Percentiles rank a stretch among this genome's conserved stretches.
These are phyloP conservation scores for Eolophus roseicapilla DNA, from an alignment of 2,113 vertebrate genomes.

Conservation along the genomic window DNA sequence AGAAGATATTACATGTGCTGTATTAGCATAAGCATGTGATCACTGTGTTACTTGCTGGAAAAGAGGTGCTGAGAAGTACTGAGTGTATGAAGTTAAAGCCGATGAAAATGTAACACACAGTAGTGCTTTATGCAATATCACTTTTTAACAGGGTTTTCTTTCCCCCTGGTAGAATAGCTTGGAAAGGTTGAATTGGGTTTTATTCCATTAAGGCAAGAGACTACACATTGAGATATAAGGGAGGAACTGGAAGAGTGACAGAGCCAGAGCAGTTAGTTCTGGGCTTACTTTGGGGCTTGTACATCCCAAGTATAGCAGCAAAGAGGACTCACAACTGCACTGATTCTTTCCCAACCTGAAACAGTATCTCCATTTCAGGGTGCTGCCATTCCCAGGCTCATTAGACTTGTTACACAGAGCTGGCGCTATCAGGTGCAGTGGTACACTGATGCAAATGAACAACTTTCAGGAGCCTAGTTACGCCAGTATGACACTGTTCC, in stretches of 20 bases:
- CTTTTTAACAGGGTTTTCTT: background rate
- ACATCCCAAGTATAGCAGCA: background rate
- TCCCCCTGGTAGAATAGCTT: background rate
- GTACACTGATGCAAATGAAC: background rate
- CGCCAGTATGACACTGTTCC: background rate
- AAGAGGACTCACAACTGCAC: background rate
- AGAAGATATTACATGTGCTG: background rate
- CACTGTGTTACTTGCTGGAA: background rate
- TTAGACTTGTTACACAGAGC: background rate
- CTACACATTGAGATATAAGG: background rate
- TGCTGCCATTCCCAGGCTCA: background rate
- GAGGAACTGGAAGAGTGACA: background rate
- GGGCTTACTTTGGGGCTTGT: background rate
- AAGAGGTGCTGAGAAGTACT: background rate
- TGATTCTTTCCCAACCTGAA: background rate
- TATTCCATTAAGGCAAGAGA: background rate
- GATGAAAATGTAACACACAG: background rate
- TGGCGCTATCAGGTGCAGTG: background rate
- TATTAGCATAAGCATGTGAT: background rate
- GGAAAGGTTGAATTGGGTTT: background rate
- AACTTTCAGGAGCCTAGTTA: background rate
- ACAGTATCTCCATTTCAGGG: background rate
- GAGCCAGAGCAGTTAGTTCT: background rate
- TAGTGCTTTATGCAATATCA: background rate
- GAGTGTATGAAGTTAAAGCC: background rate